phyloP scores from a whole-genome alignment of 2,888 invertebrate genomes.

The Tiliacea aurago region DNA sequence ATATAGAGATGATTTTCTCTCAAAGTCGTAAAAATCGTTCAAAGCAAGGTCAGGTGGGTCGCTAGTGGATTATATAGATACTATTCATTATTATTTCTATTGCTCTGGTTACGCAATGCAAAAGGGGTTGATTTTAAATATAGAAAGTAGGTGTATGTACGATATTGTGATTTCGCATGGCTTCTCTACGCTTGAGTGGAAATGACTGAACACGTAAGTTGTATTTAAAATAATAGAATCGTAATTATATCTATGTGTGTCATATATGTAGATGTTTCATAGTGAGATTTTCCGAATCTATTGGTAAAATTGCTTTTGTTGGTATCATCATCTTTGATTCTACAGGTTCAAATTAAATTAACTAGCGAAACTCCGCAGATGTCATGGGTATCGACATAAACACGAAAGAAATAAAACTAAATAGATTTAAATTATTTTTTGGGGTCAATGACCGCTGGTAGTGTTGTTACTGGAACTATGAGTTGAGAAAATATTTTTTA shows the following conservation, averaged over 20 bases:
- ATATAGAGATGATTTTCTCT: not conserved
- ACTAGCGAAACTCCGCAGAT: no score
- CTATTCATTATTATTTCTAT: conserved; percentile 21
- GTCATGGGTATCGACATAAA: no score
- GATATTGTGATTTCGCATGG: conserved; percentile 55
- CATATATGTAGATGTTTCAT: not conserved
- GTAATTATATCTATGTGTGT: conserved; percentile 6
- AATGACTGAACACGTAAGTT: conserved; percentile 20
- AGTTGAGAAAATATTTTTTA: no score
- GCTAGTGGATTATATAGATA: not conserved
- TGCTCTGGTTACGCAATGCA: conserved; percentile 22
- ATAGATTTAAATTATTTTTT: no score
- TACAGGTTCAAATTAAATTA: no score
- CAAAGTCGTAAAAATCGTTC: no score
- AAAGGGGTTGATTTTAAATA: conserved; percentile 57
- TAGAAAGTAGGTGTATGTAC: conserved; percentile 32
- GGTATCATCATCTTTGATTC: not conserved
- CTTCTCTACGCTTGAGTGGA: conserved; percentile 41
- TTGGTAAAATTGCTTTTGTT: not conserved
- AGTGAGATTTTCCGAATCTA: not conserved
- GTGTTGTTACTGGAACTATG: no score
- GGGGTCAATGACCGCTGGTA: no score
- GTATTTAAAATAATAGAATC: conserved; percentile 12
- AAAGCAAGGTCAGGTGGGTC: no score
- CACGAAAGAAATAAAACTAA: no score